Conservation (phyloP, 2,113 vertebrate species). For the Gracilinanus agilis region DNA sequence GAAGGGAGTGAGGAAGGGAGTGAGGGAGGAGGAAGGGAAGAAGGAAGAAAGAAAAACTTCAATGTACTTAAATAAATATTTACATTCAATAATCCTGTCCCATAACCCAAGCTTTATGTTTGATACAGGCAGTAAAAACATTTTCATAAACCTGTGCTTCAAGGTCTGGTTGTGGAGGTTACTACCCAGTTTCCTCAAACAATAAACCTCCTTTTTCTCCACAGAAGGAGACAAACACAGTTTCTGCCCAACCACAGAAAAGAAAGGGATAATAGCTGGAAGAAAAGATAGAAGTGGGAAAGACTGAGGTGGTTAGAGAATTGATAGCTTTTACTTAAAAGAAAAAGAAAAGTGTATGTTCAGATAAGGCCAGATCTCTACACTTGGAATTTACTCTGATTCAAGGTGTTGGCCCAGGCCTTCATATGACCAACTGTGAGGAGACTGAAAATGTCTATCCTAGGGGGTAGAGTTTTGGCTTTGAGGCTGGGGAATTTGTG, state of each 20-base stretch:
- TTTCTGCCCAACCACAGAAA: neutral
- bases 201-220: neutral
- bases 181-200: neutral
- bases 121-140: neutral
- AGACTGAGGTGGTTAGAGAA: neutral
- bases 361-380: neutral
- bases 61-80: neutral
- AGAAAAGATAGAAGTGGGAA: neutral
- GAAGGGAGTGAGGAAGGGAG: too few relatives aligned
- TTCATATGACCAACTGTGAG: neutral
- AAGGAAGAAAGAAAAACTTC: neutral
- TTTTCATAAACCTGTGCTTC: neutral
- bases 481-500: neutral
- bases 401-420: neutral
- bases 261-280: neutral
- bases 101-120: neutral
- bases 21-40: too few relatives aligned
- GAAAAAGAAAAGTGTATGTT: neutral
- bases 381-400: neutral
- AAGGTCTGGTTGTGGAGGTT: neutral
- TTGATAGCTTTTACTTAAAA: neutral
- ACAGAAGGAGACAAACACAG: neutral
- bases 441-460: neutral
- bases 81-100: neutral
- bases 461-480: too few relatives aligned